Conservation (phyloP, 2,888 invertebrate genomes). For the Sepiola atlantica region DNA sequence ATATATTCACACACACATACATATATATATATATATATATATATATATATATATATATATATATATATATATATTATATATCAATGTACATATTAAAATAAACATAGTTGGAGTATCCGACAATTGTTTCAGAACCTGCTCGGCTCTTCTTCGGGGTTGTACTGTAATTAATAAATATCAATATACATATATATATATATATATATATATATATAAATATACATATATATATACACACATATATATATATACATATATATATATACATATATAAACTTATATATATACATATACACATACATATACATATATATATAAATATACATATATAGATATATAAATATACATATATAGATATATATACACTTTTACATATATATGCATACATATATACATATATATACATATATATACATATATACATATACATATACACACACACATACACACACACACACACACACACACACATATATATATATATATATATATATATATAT, state of each 20-base stretch:
- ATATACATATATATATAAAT: background rate
- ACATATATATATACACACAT: background rate
- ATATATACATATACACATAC: background rate
- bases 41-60: too few relatives aligned
- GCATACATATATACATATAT: background rate
- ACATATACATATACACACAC: background rate
- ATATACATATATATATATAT: background rate
- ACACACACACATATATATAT: too few relatives aligned
- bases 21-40: too few relatives aligned
- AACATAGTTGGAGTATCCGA: too few relatives aligned
- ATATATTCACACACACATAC: background rate
- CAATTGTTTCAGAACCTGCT: too few relatives aligned
- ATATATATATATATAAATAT: background rate
- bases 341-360: background rate
- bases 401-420: background rate
- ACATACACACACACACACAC: background rate
- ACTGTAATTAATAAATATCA: too few relatives aligned
- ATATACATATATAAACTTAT: background rate
- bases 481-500: too few relatives aligned
- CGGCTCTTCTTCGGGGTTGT: too few relatives aligned
- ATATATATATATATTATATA: background rate
- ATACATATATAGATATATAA: background rate
- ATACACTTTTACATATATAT: background rate
- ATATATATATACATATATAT: background rate
- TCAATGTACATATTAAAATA: background rate